A percentile compares a stretch with the other conserved stretches of the same genome.
These are phyloP conservation scores for Takifugu ocellatus DNA, from an alignment of 2,797 vertebrate species.

Conservation along the genomic window DNA sequence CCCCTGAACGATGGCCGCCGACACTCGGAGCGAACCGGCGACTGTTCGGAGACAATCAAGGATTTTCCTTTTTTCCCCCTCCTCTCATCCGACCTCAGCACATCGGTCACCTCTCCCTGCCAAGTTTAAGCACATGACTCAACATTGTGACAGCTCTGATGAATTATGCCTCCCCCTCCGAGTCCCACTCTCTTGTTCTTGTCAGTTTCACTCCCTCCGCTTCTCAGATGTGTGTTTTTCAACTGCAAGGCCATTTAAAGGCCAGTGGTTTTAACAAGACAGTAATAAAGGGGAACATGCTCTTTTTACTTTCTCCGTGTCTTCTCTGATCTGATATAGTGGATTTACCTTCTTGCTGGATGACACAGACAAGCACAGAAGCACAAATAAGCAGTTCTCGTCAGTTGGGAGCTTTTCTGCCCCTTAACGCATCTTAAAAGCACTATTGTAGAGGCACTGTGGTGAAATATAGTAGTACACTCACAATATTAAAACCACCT, in stretches of 20 bases:
- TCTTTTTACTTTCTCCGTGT: conserved; percentile 42
- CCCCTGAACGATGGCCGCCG: conserved; percentile 45
- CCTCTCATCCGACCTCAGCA: conserved; percentile 36
- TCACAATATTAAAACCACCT: neutral
- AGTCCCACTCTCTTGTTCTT: conserved; percentile 15
- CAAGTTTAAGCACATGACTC: conserved; percentile 60
- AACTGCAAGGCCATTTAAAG: conserved; percentile 54
- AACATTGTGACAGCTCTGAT: conserved; percentile 50
- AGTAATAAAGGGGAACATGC: conserved; percentile 51
- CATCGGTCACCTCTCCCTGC: conserved; percentile 49
- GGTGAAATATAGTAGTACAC: neutral
- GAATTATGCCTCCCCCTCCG: conserved; percentile 40
- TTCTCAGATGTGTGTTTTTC: conserved; percentile 53
- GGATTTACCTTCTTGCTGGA: neutral
- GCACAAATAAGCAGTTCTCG: too few relatives aligned
- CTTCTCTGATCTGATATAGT: conserved; percentile 20
- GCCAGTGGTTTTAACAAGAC: conserved; percentile 66
- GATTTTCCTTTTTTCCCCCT: conserved; percentile 5
- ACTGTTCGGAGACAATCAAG: conserved; percentile 53
- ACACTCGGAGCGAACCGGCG: conserved; percentile 50
- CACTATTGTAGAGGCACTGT: neutral
- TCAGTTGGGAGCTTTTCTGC: too few relatives aligned
- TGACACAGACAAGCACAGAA: neutral
- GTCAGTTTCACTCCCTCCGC: conserved; percentile 35
- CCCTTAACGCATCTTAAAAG: neutral